A percentile compares a stretch with the other conserved stretches of the same genome.
phyloP scores from a whole-genome alignment of 2,113 vertebrate species.

The Heliornis fulica region DNA sequence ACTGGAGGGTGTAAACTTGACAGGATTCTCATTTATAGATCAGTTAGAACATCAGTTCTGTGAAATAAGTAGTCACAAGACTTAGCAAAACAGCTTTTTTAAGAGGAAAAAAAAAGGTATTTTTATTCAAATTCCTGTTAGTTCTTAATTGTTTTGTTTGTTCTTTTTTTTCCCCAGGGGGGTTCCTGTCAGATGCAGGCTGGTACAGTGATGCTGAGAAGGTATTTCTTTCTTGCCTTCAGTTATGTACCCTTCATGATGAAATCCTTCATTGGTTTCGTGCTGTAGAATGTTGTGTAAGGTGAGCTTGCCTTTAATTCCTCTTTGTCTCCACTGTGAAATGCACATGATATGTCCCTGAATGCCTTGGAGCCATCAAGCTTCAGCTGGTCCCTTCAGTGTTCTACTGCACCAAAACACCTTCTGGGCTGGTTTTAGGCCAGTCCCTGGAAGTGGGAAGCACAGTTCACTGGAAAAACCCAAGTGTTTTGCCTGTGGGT shows the following conservation, averaged over 20 bases:
- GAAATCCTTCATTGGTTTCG: conserved; percentile 96
- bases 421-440: not conserved
- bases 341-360: not conserved
- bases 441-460: not conserved
- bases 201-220: conserved; percentile 99
- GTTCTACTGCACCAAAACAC: not conserved
- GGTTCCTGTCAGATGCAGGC: conserved; percentile 95
- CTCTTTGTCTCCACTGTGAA: rapidly evolving
- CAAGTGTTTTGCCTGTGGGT: not conserved
- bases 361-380: not conserved
- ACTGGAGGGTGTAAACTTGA: not conserved
- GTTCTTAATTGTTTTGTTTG: not conserved
- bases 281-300: conserved; percentile 95
- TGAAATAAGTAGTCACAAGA: not conserved
- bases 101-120: too few relatives aligned
- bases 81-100: not conserved
- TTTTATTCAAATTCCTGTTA: not conserved
- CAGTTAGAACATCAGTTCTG: too few relatives aligned
- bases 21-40: not conserved
- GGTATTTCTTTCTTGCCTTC: conserved; percentile 96
- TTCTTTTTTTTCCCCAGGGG: conserved; percentile 71
- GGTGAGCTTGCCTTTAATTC: conserved; percentile 73
- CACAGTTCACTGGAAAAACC: not conserved
- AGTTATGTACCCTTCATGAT: conserved; percentile 93
- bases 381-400: not conserved